A percentile compares a stretch with the other conserved stretches of the same genome.
Evolutionary conservation across 2,113 vertebrate genomes (phyloP).

Genomic region (Semnopithecus entellus): DNA sequence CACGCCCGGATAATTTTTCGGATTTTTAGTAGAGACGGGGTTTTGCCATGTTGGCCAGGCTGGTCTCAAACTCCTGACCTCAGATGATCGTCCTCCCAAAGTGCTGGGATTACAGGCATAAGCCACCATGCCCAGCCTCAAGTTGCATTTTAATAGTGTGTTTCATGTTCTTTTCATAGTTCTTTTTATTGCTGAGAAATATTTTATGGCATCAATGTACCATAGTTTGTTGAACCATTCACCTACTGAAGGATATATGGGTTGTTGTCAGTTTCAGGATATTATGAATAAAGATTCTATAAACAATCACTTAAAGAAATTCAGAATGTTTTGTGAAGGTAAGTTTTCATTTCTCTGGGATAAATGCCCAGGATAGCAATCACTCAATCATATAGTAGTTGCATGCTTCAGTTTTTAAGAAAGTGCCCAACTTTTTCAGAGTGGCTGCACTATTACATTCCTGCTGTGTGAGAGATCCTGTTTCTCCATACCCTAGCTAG

Average conservation of each 20-base stretch:
- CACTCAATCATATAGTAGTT: background rate
- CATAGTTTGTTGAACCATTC: background rate
- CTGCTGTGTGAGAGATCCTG: background rate
- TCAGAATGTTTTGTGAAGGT: background rate
- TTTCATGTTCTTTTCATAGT: background rate
- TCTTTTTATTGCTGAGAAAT: background rate
- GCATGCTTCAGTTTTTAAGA: background rate
- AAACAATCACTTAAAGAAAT: background rate
- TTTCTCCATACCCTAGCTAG: background rate
- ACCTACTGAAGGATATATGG: background rate
- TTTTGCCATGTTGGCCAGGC: no score
- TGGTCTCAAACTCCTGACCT: no score
- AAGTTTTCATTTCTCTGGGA: background rate
- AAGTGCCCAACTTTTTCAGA: background rate
- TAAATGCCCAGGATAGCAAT: background rate
- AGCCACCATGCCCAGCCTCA: no score
- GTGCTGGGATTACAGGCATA: no score
- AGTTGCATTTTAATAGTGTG: background rate
- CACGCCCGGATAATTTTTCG: accelerated
- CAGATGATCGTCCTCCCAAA: no score
- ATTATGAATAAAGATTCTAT: background rate
- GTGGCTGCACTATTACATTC: background rate
- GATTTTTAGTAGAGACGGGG: no score
- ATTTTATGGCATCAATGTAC: no score
- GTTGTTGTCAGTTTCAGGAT: background rate